Base-by-base conservation (phyloP, 2,888 invertebrate genomes). In the Ectemnius lituratus region DNA sequence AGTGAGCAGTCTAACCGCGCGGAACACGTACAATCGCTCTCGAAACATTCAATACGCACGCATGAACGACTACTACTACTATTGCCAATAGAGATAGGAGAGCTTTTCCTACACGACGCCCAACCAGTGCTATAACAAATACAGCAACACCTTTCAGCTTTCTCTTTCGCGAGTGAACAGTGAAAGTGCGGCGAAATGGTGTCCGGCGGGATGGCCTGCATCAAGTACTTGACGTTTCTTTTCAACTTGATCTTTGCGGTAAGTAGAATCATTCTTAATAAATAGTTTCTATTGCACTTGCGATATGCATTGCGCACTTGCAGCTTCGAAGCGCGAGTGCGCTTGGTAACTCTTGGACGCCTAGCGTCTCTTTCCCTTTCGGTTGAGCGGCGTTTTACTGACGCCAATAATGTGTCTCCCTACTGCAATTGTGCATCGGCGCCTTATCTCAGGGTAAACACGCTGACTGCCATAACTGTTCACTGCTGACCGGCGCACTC, bases 171-270 rank as follows among this genome's bases (percentile, higher is more conserved):
- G n/a, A 46, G 57, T 62, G 56, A 56, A 71, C 37, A 78, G 76
- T 76, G 72, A 71, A 16, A 78, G 76, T 71, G 62, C 49, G 6
- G 18, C 87, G 93, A 92, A 91, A 95, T 95, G 95, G 95, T 95
- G 92, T 93, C 95, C 86, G 94, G 94, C 83, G 96, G 96, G 89
- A 95, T 96, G 94, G 94, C 96, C 85, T 97, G 97, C 92, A 94
- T 97, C 85, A 97, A 97, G 92, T 97, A 96, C 91, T 93, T 97
- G 75, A 93, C 97, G 63, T 97, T 97, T 91, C 93, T 95, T 84
- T 97, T 97, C 93, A 97, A 97, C 92, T 93, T 88, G 65, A 86
- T 88, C 64, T 88, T 88, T 92, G 97, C 96, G 92, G 97, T 97
- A 92, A 95, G 96, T 88, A 80, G 61, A 72, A 77, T 6, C 52